These are phyloP conservation scores for Sarotherodon lohbergeri DNA, from an alignment of 2,113 vertebrate species.

Conservation along the genomic window DNA sequence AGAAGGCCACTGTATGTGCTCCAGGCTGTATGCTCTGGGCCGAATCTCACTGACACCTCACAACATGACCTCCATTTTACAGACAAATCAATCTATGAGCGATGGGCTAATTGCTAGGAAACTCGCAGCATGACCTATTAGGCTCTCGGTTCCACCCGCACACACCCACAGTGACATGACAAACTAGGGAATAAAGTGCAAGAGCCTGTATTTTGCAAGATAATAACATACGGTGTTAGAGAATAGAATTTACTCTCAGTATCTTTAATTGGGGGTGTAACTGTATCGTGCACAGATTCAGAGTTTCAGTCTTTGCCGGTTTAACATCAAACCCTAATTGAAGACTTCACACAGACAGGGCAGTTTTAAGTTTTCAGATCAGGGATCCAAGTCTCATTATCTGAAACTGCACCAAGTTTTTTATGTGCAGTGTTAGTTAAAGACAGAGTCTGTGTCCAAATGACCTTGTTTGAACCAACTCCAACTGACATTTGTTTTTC, in stretches of 20 bases:
- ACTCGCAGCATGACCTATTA: conserved; percentile 49
- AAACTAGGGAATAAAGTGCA: neutral
- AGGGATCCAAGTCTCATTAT: conserved; percentile 18
- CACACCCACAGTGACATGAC: conserved; percentile 17
- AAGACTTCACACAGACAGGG: neutral
- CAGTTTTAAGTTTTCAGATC: neutral
- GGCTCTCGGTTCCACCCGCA: neutral
- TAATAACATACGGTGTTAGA: neutral
- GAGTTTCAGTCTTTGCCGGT: neutral
- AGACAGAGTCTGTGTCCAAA: neutral
- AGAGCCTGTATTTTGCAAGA: neutral
- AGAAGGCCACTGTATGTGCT: conserved; percentile 10
- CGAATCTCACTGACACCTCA: conserved; percentile 15
- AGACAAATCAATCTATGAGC: conserved; percentile 56
- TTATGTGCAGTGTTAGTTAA: neutral
- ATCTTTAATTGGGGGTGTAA: neutral
- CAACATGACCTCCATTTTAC: conserved; percentile 49
- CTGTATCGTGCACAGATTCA: neutral
- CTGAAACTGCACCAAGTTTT: neutral
- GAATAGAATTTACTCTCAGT: neutral
- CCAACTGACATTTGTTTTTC: neutral
- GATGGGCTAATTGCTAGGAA: conserved; percentile 56
- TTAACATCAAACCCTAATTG: neutral
- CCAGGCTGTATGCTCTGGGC: neutral
- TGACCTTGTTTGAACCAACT: neutral